Evolutionary conservation across 2,888 invertebrate species (phyloP), one percentile per base, ranked within the genome.

Genomic region (Pseudococcus longispinus): DNA sequence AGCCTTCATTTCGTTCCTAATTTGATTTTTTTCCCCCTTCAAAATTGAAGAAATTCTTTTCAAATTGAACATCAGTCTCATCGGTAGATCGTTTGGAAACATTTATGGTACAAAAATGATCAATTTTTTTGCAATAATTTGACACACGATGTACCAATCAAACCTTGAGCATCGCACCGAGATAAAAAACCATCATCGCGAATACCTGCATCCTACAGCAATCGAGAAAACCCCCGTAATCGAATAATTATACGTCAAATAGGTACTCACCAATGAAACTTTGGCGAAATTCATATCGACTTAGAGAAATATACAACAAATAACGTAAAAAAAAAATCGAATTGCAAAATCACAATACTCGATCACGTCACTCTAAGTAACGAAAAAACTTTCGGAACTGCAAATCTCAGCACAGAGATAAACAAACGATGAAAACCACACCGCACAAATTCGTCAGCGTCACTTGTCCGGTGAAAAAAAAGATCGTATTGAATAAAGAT

Each of bases 261-360:
- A n/a, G n/a, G n/a, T 18, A 80, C 77, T 80, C 18, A 80, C 77
- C 77, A 80, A 80, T n/a, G 42, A 80, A 11, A 80, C 20, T 80
- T 42, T 80, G 20, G 42, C 77, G 42, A 37, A 80, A 80, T 80
- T 80, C 77, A 80, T 80, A 9, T 42, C 20, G 74, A 74, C 32
- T 29, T 32, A 32, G 18, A 3, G 11, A 70, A 70, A 70, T 1
- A 20, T 60, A 51, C 13, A 20, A 60, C 20, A n/a, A 26, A 65
- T 37, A 42, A 20, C 42, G 42, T 80, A 29, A 29, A 80, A 70
- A 70, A 0, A 29, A 70, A 29, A 26, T 26, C 26, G 18, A n/a
- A 70, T 5, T 29, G 20, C 9, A 60, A 60, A 60, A 20, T 20
- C 55, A 23, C 1, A n/a, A 51, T 37, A 32, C 32, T 74, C 15